Conservation (phyloP, 2,888 invertebrate genomes). For the Tenthredo livida region DNA sequence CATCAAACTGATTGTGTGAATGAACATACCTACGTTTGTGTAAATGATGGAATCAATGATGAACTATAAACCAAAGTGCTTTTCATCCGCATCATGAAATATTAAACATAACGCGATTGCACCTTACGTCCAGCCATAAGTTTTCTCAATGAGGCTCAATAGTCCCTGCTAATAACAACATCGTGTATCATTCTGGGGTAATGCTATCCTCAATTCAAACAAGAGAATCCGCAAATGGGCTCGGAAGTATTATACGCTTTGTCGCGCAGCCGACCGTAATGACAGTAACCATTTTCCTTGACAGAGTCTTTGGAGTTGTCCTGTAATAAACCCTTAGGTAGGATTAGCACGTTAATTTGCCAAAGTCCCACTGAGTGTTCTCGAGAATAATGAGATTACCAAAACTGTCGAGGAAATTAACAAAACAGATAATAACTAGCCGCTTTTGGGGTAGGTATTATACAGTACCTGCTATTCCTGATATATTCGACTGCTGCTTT, state of each 20-base stretch:
- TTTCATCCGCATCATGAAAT: neutral
- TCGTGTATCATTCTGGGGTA: constrained; percentile 6
- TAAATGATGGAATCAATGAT: neutral
- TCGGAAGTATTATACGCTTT: constrained; percentile 22
- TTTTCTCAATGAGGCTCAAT: neutral
- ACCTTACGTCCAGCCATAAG: neutral
- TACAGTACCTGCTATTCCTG: neutral
- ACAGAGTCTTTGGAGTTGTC: constrained; percentile 78
- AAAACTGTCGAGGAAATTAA: constrained; percentile 30
- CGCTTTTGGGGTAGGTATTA: neutral
- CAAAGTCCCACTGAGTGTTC: constrained; percentile 84
- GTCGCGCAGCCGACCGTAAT: constrained; percentile 79
- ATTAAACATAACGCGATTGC: neutral
- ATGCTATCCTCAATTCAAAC: constrained; percentile 18
- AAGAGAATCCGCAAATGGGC: constrained; percentile 28
- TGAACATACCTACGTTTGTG: neutral
- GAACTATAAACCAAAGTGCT: neutral
- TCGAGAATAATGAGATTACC: constrained; percentile 69
- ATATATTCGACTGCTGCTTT: constrained; percentile 6
- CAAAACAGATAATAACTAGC: constrained; percentile 4
- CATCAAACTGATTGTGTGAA: neutral
- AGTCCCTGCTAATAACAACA: constrained; percentile 5
- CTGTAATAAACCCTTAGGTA: constrained; percentile 30
- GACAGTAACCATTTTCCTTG: constrained; percentile 82
- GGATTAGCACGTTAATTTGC: constrained; percentile 74